Evolutionary conservation across 23 tunicate species (phyloP), one percentile per base, ranked within the genome.

Genomic region (Phallusia fumigata): DNA sequence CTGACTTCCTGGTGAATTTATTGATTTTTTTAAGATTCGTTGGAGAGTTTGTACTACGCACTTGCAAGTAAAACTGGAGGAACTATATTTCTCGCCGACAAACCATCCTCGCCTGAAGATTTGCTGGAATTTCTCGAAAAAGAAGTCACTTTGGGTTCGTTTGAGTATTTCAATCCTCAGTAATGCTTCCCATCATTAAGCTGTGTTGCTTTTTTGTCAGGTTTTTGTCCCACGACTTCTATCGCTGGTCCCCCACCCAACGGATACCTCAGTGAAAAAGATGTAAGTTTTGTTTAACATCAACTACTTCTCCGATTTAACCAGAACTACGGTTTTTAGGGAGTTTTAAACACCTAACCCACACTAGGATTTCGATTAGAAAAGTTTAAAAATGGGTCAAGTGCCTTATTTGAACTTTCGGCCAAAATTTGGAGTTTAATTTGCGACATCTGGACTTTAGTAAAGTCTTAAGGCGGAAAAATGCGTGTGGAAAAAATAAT

Each of bases 61-160:
- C 75, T 92, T 32, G 89, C 97, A 6, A 85, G 83, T 32, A 33
- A 26, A 2, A 87, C 97, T 36, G 92, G 89, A 0, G 97, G 97
- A 45, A 80, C 36, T 19, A 87, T 87, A 26, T 84, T 83, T 69
- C 50, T 92, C 16, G 79, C 92, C 36, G 86, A 87, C 65, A 92
- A 92, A 47, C 97, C 97, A 15, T 53, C 45, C 12, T 58, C 84
- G 3, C 87, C 97, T 11, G 81, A 80, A 0, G 84, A 87, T 0
- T 26, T 92, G 76, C 79, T 87, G 35, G 85, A 87, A 0, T 87
- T 87, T 72, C 58, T 92, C 10, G 86, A 87, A 50, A 88, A 91
- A 18, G 96, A 91, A 58, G 74, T 91, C 0, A 91, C 96, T 22
- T 64, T 91, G 0, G 96, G 96, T 90, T 18, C n/a, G n/a, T n/a